Conservation (phyloP, 2,113 vertebrate species). For the Mustela lutreola region DNA sequence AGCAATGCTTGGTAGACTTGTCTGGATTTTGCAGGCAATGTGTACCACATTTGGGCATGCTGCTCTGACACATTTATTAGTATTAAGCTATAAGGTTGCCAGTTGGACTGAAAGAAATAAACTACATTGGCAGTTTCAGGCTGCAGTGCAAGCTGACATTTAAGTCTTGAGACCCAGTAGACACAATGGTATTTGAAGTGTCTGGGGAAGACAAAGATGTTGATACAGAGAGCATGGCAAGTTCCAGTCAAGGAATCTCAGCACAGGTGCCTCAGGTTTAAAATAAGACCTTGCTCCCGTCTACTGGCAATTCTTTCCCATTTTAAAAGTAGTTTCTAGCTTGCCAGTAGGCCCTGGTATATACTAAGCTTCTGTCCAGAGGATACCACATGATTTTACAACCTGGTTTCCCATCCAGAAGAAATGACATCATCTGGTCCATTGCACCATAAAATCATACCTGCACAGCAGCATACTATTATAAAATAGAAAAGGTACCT, state of each 20-base stretch:
- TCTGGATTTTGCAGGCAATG: not conserved
- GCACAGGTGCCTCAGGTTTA: not conserved
- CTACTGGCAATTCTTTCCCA: not conserved
- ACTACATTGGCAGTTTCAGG: not conserved
- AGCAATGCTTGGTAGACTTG: not conserved
- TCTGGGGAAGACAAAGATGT: not conserved
- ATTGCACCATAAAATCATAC: not conserved
- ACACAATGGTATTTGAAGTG: not conserved
- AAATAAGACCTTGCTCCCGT: not conserved
- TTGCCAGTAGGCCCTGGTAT: not conserved
- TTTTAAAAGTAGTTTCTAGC: constrained; percentile 16
- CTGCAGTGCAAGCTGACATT: not conserved
- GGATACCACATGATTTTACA: not conserved
- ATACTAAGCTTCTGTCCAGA: not conserved
- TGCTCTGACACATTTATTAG: not conserved
- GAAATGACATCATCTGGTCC: not conserved
- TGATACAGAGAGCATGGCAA: not conserved
- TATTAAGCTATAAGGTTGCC: not conserved
- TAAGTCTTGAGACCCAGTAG: not conserved
- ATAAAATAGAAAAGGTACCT: not conserved
- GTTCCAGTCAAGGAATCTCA: not conserved
- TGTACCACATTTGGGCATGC: not conserved
- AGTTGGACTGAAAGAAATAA: not conserved
- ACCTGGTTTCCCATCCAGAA: not conserved
- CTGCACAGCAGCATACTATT: not conserved